These are phyloP conservation scores for Myotis daubentonii DNA, from an alignment of 2,797 vertebrate species.

Conservation along the genomic window DNA sequence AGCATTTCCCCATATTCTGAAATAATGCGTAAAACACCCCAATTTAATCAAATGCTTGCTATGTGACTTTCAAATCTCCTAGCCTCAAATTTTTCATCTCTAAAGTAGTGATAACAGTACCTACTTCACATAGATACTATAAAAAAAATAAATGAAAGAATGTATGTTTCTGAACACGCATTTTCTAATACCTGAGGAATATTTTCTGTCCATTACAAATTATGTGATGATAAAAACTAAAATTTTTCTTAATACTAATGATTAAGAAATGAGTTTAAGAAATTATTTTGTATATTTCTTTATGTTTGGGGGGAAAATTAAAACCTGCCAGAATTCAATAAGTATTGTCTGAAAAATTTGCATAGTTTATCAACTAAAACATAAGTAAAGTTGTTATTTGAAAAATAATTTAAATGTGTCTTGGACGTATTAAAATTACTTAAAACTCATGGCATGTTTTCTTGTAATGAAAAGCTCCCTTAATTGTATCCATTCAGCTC, in stretches of 20 bases:
- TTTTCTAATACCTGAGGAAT: not conserved
- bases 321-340: conserved; percentile 23
- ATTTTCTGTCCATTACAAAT: no score
- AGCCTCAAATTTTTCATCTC: no score
- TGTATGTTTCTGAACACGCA: not conserved
- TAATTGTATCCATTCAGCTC: not conserved
- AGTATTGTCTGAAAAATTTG: conserved; percentile 11
- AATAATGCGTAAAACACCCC: conserved; percentile 27
- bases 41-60: no score
- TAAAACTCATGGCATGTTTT: not conserved
- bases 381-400: conserved; percentile 30
- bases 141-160: not conserved
- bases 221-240: not conserved
- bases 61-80: no score
- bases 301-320: not conserved
- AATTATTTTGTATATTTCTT: not conserved
- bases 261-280: conserved; percentile 8
- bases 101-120: no score
- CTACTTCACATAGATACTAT: no score
- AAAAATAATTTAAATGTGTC: conserved; percentile 34
- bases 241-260: not conserved
- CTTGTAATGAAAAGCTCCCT: not conserved
- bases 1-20: conserved; percentile 7
- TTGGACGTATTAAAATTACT: conserved; percentile 19
- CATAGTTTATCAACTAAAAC: not conserved